These are phyloP conservation scores for Telenomus remus DNA, from an alignment of 1,140 invertebrate genomes.

Conservation along the genomic window DNA sequence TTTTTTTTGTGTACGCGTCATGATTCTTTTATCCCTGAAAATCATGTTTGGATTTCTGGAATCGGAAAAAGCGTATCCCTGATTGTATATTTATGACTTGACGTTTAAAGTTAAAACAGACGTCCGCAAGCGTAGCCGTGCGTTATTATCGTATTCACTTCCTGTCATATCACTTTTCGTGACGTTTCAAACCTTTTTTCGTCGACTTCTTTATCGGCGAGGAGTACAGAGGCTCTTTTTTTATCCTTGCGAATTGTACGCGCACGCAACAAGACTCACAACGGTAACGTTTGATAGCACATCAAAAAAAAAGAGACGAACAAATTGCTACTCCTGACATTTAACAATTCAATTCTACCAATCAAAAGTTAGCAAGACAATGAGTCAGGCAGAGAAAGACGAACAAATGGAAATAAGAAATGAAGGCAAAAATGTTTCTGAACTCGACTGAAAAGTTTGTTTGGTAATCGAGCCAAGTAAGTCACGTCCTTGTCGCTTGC, in stretches of 20 bases:
- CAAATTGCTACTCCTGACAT: constrained; percentile 4
- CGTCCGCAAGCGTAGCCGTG: constrained; percentile 12
- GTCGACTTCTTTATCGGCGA: constrained; percentile 18
- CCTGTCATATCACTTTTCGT: constrained; percentile 32
- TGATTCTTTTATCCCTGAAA: constrained; percentile 7
- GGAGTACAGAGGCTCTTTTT: constrained; percentile 6
- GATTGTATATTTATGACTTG: constrained; percentile 20
- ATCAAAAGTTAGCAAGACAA: not conserved
- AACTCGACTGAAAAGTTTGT: too few relatives aligned
- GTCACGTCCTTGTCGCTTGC: constrained; percentile 10
- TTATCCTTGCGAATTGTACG: constrained; percentile 7
- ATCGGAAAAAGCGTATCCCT: constrained; percentile 11
- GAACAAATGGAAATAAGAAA: not conserved
- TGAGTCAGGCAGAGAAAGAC: too few relatives aligned
- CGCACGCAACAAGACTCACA: constrained; percentile 5
- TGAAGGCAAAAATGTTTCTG: too few relatives aligned
- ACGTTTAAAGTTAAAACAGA: constrained; percentile 15
- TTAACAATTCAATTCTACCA: constrained; percentile 3
- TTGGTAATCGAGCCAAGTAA: too few relatives aligned
- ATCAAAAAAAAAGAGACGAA: not conserved
- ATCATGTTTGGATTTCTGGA: constrained; percentile 14
- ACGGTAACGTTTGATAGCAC: constrained; percentile 5
- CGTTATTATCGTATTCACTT: constrained; percentile 39
- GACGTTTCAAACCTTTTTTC: constrained; percentile 24
- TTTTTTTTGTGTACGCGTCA: not conserved